A percentile compares a stretch with the other conserved stretches of the same genome.
Conservation (phyloP, 2,113 vertebrate genomes). For the Numenius arquata region DNA sequence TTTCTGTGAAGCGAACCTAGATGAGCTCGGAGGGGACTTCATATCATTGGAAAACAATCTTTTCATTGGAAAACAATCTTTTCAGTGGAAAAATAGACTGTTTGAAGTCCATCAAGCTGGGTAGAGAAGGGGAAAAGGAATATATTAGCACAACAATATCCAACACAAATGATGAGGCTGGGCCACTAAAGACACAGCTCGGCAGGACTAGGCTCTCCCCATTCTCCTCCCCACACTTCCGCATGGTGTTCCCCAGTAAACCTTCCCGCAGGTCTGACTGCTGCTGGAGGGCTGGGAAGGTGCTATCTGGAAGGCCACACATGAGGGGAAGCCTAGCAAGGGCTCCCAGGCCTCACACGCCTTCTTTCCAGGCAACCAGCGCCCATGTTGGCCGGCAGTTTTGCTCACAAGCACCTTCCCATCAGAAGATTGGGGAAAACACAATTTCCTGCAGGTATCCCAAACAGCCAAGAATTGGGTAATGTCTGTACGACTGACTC, state of each 20-base stretch:
- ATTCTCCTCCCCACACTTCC: not conserved
- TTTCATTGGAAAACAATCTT: not conserved
- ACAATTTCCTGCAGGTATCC: not conserved
- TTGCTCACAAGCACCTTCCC: not conserved
- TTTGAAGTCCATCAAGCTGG: not conserved
- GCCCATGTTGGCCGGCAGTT: accelerated
- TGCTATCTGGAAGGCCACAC: not conserved
- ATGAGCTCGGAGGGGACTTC: not conserved
- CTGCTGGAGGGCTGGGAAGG: not conserved
- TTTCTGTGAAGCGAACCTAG: not conserved
- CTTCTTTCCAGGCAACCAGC: not conserved
- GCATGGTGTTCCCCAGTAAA: not conserved
- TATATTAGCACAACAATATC: not conserved
- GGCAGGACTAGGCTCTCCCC: not conserved
- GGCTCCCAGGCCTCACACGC: not conserved
- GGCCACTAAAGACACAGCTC: not conserved
- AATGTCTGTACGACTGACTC: not conserved
- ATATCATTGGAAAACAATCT: not conserved
- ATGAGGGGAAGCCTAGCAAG: not conserved
- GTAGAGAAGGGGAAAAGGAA: not conserved
- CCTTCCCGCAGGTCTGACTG: not conserved
- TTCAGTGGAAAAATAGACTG: not conserved
- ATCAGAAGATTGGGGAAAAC: not conserved
- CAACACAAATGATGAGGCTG: not conserved
- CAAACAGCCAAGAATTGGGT: not conserved